Base-by-base conservation (phyloP, 2,888 invertebrate species). In the Drosophila ustulata region DNA sequence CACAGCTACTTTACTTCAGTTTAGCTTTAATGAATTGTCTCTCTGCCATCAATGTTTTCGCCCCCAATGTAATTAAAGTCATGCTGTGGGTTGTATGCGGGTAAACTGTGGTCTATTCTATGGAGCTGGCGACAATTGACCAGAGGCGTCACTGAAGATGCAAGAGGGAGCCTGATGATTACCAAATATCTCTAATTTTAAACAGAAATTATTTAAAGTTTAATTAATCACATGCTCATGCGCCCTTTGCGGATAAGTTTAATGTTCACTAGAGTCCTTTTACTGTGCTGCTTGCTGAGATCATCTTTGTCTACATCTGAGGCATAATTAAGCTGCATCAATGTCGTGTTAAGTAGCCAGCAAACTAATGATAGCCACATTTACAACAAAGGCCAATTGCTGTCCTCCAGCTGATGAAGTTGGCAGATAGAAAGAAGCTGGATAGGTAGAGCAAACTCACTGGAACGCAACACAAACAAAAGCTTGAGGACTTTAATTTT, bases 251-350 rank as follows among this genome's bases (percentile, higher is more conserved):
- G 7, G 30, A 30, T 30, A 30, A 5, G 7, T 30, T 30, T 30
- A 30, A 30, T 18, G 18, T 18, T 18, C 1, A 18, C 18, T 1
- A 18, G 18, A 18, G 18, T 2, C 5, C 6, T 6, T 30, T 7
- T 6, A 30, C 7, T 6, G 6, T 30, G 30, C 51, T 51, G 26
- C 6, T 18, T 32, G 41, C 28, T 56, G 47, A 65, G 63, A 80
- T 82, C 57, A 75, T 77, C 65, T 64, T 18, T 26, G 56, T 23
- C 23, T 9, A 32, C 71, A 46, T 23, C 67, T 50, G 18, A 64
- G 70, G 69, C 77, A 90, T 91, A 91, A 91, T 91, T 91, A 91
- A 91, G 90, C 90, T 63, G 84, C 90, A 91, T 90, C 91, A 91
- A 88, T 90, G 85, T 82, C 77, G 79, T 85, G 90, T 91, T 91